Base-by-base conservation (phyloP, 2,113 vertebrate genomes). In the Sinocyclocheilus rhinocerous region DNA sequence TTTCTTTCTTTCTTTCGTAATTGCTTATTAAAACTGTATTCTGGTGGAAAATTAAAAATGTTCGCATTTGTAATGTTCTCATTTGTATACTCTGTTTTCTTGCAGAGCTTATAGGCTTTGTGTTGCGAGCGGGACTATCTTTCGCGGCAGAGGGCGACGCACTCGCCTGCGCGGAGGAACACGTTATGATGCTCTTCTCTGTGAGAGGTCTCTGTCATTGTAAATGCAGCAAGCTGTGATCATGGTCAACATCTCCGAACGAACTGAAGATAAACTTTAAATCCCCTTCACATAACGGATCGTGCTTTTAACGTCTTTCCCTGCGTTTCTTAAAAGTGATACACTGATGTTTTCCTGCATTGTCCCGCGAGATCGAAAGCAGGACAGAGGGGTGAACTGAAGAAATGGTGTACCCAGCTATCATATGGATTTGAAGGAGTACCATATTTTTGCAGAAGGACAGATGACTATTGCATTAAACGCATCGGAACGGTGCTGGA, bases 151-250 rank as follows among this genome's bases (percentile, higher is more conserved):
- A 89, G 24, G 84, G 48, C 33, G 69, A 26, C 36, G 20, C 67
- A 61, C 52, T 72, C 26, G 13, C 15, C 7, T 29, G 22, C 24
- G 89, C 86, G 89, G 84, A 90, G 26, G 87, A 61, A 87, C 76
- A 82, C 72, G 12, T 42, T 57, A 72, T 88, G 33, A 88, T 70
- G 12, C 22, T 57, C 61, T 48, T 36, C 73, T 80, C 59, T 80
- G 77, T 61, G 20, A 26, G 50, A 65, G 79, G 26, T 36, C 42
- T 86, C 42, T 86, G 81, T 65, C 86, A 81, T 87, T 87, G 72
- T 84, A 83, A 33, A 83, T 83, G 65, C 79, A 67, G 79, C 65
- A 69, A 72, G 48, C 45, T 33, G 50, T 2, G 45, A 52, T n/a
- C 6, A 4, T 1, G 42, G 4, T 5, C 2, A 55, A 72, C 2